Evolutionary conservation across 2,797 vertebrate genomes (phyloP).

Genomic region (Sebastes alutus): DNA sequence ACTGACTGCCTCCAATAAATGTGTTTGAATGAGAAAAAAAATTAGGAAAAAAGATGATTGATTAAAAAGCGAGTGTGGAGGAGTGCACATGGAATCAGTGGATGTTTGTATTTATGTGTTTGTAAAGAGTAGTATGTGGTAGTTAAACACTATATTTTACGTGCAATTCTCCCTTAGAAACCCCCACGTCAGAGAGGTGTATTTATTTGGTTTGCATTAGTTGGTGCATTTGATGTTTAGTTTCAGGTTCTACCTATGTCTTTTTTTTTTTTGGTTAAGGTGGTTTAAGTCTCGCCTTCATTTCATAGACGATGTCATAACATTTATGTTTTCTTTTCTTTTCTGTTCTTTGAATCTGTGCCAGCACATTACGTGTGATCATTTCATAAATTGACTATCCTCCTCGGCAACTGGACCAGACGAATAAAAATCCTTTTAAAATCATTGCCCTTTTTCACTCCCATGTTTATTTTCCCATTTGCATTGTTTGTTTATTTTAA

Average conservation of each 20-base stretch:
- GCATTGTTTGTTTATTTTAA: not conserved
- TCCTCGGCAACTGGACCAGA: slow-evolving; percentile 75
- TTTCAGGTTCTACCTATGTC: slow-evolving; percentile 73
- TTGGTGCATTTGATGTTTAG: slow-evolving; percentile 73
- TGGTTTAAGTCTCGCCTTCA: slow-evolving; percentile 71
- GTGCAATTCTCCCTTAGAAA: slow-evolving; percentile 80
- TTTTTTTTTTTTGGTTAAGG: slow-evolving; percentile 58
- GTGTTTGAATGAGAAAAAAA: slow-evolving; percentile 61
- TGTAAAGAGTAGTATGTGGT: slow-evolving; percentile 68
- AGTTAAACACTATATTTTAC: slow-evolving; percentile 73
- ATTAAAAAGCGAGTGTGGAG: slow-evolving; percentile 49
- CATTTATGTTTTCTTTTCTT: slow-evolving; percentile 62
- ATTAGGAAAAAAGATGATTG: slow-evolving; percentile 52
- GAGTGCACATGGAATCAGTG: slow-evolving; percentile 55
- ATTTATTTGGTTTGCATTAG: slow-evolving; percentile 85
- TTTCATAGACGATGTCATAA: slow-evolving; percentile 71
- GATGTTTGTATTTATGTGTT: slow-evolving; percentile 74
- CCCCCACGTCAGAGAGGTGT: slow-evolving; percentile 66
- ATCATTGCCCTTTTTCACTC: slow-evolving; percentile 58
- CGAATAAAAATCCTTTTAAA: slow-evolving; percentile 84
- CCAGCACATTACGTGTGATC: slow-evolving; percentile 72
- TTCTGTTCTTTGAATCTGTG: slow-evolving; percentile 71
- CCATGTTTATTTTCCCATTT: slow-evolving; percentile 21
- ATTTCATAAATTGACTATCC: slow-evolving; percentile 69
- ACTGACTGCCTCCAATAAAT: slow-evolving; percentile 65